Base-by-base conservation (phyloP, 1,140 invertebrate genomes). In the Nomia melanderi region DNA sequence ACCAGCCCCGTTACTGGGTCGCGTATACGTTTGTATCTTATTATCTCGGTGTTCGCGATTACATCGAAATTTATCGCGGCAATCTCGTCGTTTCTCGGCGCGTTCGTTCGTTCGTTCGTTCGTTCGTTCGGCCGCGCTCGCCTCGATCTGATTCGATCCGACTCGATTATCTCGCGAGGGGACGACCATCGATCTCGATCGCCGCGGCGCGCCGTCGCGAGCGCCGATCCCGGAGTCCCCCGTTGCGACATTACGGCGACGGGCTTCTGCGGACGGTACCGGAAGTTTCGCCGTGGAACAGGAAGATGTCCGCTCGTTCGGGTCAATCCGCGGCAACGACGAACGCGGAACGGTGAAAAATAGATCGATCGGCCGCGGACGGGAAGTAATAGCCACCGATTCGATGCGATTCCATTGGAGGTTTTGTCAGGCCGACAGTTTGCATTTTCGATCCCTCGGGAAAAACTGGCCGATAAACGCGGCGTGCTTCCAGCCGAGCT, bases 41-140 rank as follows among this genome's bases (percentile, higher is more conserved):
- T 62, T 41, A 33, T 59, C 63, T 41, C 41, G 29, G 29, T 9
- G 73, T 36, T 47, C 25, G 39, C 72, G 62, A 66, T 75, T 75
- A 75, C 53, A 31, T 65, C 53, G 63, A 75, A 65, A 65, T 75
- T 75, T 66, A 57, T 65, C 72, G 62, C 53, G 54, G 50, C 47
- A 57, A 75, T 75, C 39, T 54, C 50, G 33, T 23, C 70, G 70
- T 62, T 44, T 44, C 33, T 54, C 33, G 14, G 33, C 2, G 31
- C 1, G 31, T 8, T 59, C n/a, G n/a, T n/a, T n/a, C n/a, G n/a
- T n/a, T n/a, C n/a, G n/a, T n/a, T n/a, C n/a, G n/a, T n/a, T n/a
- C n/a, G n/a, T n/a, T n/a, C n/a, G 29, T 17, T 29, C 41, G 41
- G 29, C 29, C 29, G 25, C 29, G 29, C 6, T 47, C 39, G 20